Conservation (phyloP, 2,888 invertebrate genomes). For the Polydrusus pterygomalis region DNA sequence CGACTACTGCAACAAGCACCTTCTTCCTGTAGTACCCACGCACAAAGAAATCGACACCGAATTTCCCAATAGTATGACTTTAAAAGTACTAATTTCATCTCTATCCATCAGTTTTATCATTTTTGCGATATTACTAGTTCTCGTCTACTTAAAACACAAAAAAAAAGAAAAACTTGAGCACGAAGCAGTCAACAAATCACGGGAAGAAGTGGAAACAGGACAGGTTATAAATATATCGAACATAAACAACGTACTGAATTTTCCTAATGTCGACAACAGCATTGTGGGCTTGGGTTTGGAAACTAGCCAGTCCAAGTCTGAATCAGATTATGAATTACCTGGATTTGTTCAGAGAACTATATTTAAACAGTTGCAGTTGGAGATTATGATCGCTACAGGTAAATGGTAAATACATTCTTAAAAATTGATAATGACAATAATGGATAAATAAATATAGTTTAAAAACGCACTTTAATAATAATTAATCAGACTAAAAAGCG, state of each 20-base stretch:
- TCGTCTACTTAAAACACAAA: constrained; percentile 37
- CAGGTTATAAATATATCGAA: background rate
- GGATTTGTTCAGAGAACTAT: constrained; percentile 57
- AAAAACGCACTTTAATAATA: no score
- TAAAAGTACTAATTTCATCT: constrained; percentile 46
- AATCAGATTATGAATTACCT: constrained; percentile 36
- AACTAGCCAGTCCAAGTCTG: constrained; percentile 34
- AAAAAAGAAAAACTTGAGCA: constrained; percentile 12
- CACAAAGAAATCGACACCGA: background rate
- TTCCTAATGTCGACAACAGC: constrained; percentile 8
- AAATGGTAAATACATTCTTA: constrained; percentile 42
- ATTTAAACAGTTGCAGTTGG: constrained; percentile 55
- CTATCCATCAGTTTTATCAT: constrained; percentile 42
- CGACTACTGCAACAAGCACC: constrained; percentile 58
- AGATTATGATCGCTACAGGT: constrained; percentile 43
- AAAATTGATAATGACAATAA: no score
- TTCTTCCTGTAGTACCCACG: constrained; percentile 44
- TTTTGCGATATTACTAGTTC: constrained; percentile 5
- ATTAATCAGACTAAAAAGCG: no score
- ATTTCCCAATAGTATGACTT: constrained; percentile 26
- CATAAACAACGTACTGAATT: constrained; percentile 1
- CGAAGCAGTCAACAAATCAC: background rate
- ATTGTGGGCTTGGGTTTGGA: background rate
- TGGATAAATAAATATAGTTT: no score
- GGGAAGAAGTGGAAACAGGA: constrained; percentile 12